Conservation (phyloP, 1,140 invertebrate genomes). For the Atopsyche davidsoni region DNA sequence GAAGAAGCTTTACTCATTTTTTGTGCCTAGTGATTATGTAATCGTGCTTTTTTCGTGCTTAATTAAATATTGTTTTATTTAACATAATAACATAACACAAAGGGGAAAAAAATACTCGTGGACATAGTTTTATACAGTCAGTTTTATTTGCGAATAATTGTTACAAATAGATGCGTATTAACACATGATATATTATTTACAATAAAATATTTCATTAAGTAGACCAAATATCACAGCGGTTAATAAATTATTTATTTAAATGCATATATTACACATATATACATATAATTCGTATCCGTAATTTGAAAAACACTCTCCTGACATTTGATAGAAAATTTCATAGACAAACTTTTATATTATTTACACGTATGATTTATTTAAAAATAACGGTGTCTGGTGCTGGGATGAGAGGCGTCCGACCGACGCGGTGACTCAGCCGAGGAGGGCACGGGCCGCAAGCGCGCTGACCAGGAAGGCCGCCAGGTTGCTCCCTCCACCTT, state of each 20-base stretch:
- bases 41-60: too few relatives aligned
- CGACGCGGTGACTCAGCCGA: too few relatives aligned
- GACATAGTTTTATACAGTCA: conserved; percentile 3
- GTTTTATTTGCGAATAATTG: conserved; percentile 28
- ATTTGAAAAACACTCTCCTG: conserved; percentile 18
- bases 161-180: conserved; percentile 27
- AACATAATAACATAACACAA: too few relatives aligned
- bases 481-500: not conserved
- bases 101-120: too few relatives aligned
- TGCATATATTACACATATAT: conserved; percentile 23
- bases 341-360: conserved; percentile 29
- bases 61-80: too few relatives aligned
- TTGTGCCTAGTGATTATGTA: too few relatives aligned
- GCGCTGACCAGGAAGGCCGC: too few relatives aligned
- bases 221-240: conserved; percentile 32
- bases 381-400: conserved; percentile 17
- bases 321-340: conserved; percentile 30
- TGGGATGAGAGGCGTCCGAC: too few relatives aligned
- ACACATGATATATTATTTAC: conserved; percentile 29
- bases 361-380: conserved; percentile 26
- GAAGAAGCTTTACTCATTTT: too few relatives aligned
- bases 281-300: conserved; percentile 24
- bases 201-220: conserved; percentile 30
- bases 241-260: conserved; percentile 30
- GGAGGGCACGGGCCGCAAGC: too few relatives aligned